A percentile compares a stretch with the other conserved stretches of the same genome.
Evolutionary conservation across 1,140 invertebrate genomes (phyloP).

Genomic region (Bombyx mandarina): DNA sequence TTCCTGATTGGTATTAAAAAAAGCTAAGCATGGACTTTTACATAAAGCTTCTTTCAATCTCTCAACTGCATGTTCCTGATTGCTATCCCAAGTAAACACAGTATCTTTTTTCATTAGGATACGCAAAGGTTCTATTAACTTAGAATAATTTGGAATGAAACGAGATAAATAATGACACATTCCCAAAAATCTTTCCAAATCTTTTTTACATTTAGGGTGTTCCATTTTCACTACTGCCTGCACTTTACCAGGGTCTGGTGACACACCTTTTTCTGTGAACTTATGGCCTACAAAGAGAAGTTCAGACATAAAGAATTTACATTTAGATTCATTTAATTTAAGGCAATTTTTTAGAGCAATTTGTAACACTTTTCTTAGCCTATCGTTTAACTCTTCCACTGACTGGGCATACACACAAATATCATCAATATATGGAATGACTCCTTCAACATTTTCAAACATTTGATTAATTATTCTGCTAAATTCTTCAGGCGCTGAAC

Average conservation of each 20-base stretch:
- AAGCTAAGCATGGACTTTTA: conserved; percentile 16
- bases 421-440: conserved; percentile 1
- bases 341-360: conserved; percentile 1
- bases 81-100: conserved; percentile 18
- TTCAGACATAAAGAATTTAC: neutral
- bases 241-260: no score
- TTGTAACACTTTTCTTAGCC: conserved; percentile 1
- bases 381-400: neutral
- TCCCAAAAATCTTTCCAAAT: conserved; percentile 10
- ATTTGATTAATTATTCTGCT: conserved; percentile 44
- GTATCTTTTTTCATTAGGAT: conserved; percentile 26
- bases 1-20: conserved; percentile 9
- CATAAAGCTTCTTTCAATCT: conserved; percentile 25
- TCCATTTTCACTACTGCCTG: conserved; percentile 14
- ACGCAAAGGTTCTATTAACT: conserved; percentile 23
- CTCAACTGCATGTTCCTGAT: conserved; percentile 12
- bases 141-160: no score
- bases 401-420: neutral
- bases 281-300: conserved; percentile 31
- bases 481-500: conserved; percentile 4
- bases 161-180: conserved; percentile 15
- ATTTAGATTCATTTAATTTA: conserved; percentile 1
- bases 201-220: conserved; percentile 6
- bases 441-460: conserved; percentile 12
- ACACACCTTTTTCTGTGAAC: conserved; percentile 45